Base-by-base conservation (phyloP, 2,113 vertebrate species). In the Lasiurus borealis region DNA sequence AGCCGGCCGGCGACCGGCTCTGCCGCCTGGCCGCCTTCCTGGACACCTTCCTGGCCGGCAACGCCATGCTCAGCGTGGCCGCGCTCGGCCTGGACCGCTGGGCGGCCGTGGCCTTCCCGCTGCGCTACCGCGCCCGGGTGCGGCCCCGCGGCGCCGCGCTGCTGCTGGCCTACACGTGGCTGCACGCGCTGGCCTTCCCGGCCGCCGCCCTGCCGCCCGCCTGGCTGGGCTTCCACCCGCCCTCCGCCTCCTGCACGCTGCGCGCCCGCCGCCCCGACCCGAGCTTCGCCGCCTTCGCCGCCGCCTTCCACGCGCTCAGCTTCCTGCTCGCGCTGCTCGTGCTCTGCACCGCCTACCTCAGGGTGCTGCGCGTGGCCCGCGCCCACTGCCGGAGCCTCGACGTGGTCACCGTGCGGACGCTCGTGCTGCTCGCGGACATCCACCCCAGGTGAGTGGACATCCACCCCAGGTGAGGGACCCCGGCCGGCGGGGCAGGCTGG, bases 301-400 rank as follows among this genome's bases (percentile, higher is more conserved):
- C 99, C 97, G 97, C 98, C 95, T 99, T 99, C 98, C 99, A 99
- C 94, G 93, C 98, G 66, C 98, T 99, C 97, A 99, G 99, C 82
- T 99, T 99, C 98, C 98, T 99, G 73, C 98, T 99, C 18, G 99
- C 99, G 54, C 98, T 99, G 57, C 84, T 99, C 34, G 99, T 99
- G 90, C 95, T 99, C 96, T 99, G 99, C 97, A 98, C 99, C 97
- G 99, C 99, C 0, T 99, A 99, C 95, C 98, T 99, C 69, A 99
- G 99, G 98, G 99, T 99, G 98, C 99, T 99, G 96, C 99, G 99
- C 98, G 99, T 99, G 97, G 99, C 99, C 59, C 98, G 99, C 85
- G 99, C 99, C 97, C 99, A 99, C 98, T 99, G 99, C 95, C 99
- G 99, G 98, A 98, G 99, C 98, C 99, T 99, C 97, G 99, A 99